Conservation (phyloP, 2,113 vertebrate genomes). For the Sebastes schlegelii region DNA sequence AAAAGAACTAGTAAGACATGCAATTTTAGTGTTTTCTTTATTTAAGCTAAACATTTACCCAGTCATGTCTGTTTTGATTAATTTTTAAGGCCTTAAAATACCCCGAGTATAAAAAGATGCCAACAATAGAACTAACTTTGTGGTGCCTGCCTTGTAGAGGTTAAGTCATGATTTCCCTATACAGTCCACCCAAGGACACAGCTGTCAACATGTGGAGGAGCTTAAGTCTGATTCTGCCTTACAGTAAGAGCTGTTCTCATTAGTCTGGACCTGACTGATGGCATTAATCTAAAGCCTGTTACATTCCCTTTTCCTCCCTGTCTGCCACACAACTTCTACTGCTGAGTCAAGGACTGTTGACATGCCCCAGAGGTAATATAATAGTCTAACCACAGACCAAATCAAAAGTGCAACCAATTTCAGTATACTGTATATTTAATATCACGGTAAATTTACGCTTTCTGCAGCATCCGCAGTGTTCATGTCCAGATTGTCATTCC, state of each 20-base stretch:
- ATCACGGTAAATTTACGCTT: not conserved
- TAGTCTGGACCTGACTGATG: constrained; percentile 63
- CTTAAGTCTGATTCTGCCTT: constrained; percentile 66
- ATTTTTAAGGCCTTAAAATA: not conserved
- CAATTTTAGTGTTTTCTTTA: not conserved
- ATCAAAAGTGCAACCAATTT: constrained; percentile 8
- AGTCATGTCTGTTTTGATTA: not conserved
- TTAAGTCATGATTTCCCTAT: constrained; percentile 28
- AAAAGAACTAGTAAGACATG: not conserved
- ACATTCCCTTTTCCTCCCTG: constrained; percentile 43
- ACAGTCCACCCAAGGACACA: constrained; percentile 57
- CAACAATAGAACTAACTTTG: constrained; percentile 19
- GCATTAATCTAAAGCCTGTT: constrained; percentile 69
- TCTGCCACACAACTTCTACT: constrained; percentile 47
- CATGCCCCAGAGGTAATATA: constrained; percentile 26
- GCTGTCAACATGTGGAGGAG: constrained; percentile 66
- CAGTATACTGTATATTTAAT: not conserved
- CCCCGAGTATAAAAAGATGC: not conserved
- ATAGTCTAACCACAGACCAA: not conserved
- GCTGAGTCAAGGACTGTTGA: constrained; percentile 48
- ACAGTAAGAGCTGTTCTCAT: constrained; percentile 68
- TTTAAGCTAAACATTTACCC: not conserved
- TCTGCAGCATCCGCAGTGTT: not conserved
- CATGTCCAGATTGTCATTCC: not conserved
- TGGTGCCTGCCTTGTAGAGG: constrained; percentile 2